These are phyloP conservation scores for Micoletzkya japonica DNA, from an alignment of 2,888 invertebrate species.

Conservation along the genomic window DNA sequence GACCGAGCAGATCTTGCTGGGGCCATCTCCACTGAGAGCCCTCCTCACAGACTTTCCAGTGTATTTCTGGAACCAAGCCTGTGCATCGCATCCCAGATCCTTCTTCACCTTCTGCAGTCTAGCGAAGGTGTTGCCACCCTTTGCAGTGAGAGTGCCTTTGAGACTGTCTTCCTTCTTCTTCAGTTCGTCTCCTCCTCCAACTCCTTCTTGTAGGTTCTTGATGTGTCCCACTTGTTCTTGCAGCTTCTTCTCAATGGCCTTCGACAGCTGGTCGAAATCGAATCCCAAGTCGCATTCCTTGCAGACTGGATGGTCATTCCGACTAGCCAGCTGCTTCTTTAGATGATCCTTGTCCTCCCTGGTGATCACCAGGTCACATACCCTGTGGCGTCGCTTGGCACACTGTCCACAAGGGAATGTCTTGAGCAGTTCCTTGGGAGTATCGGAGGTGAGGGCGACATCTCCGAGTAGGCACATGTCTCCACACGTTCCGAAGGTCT, in stretches of 20 bases:
- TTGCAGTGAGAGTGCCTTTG: not conserved
- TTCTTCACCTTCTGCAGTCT: not conserved
- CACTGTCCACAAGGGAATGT: not conserved
- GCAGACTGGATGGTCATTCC: not conserved
- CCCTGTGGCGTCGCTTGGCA: not conserved
- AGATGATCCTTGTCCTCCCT: not conserved
- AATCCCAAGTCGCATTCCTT: not conserved
- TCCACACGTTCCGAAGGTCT: not conserved
- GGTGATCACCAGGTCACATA: not conserved
- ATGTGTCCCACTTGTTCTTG: not conserved
- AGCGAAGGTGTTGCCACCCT: not conserved
- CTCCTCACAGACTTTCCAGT: conserved; percentile 4
- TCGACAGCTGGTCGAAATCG: not conserved
- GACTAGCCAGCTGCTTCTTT: not conserved
- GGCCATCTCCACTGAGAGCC: not conserved
- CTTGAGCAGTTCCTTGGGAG: not conserved
- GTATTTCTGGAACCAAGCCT: conserved; percentile 18
- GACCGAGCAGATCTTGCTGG: not conserved
- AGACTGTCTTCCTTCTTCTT: not conserved
- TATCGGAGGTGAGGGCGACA: not conserved
- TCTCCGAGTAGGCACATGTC: not conserved
- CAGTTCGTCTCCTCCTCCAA: too few relatives aligned
- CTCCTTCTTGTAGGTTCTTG: not conserved
- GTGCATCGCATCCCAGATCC: not conserved
- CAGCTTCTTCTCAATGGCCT: not conserved